Conservation (phyloP, 2,888 invertebrate genomes). For the Drosophila affinis region DNA sequence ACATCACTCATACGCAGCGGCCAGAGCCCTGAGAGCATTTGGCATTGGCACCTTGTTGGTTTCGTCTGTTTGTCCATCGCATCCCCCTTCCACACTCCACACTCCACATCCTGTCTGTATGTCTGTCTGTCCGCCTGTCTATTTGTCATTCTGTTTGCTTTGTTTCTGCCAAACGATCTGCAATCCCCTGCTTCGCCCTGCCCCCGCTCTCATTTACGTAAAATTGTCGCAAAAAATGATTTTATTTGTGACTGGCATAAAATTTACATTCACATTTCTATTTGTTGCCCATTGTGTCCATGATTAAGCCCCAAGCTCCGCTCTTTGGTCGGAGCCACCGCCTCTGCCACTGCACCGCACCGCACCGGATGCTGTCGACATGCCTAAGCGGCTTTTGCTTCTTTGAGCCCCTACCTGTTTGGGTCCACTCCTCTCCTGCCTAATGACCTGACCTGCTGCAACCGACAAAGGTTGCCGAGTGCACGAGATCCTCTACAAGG, state of each 20-base stretch:
- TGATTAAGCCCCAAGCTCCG: neutral
- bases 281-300: constrained; percentile 55
- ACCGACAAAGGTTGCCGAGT: constrained; percentile 34
- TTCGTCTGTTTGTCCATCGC: constrained; percentile 38
- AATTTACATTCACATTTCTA: constrained; percentile 68
- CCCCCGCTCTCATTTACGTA: constrained; percentile 19
- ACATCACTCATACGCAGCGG: constrained; percentile 65
- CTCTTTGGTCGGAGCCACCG: no score
- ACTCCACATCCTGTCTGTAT: constrained; percentile 2
- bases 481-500: constrained; percentile 32
- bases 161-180: constrained; percentile 46
- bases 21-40: constrained; percentile 18
- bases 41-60: constrained; percentile 34
- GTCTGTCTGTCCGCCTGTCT: constrained; percentile 3
- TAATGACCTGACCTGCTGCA: constrained; percentile 61
- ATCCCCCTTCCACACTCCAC: constrained; percentile 16
- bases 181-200: constrained; percentile 17
- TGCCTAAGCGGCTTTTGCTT: constrained; percentile 69
- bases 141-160: constrained; percentile 15
- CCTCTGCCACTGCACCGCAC: constrained; percentile 11
- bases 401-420: constrained; percentile 41
- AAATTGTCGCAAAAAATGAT: constrained; percentile 58
- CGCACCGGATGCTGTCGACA: constrained; percentile 68
- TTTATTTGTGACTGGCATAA: constrained; percentile 56
- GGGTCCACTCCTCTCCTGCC: neutral